These are phyloP conservation scores for Drosophila pseudoananassae DNA, from an alignment of 1,140 invertebrate genomes.

Conservation along the genomic window DNA sequence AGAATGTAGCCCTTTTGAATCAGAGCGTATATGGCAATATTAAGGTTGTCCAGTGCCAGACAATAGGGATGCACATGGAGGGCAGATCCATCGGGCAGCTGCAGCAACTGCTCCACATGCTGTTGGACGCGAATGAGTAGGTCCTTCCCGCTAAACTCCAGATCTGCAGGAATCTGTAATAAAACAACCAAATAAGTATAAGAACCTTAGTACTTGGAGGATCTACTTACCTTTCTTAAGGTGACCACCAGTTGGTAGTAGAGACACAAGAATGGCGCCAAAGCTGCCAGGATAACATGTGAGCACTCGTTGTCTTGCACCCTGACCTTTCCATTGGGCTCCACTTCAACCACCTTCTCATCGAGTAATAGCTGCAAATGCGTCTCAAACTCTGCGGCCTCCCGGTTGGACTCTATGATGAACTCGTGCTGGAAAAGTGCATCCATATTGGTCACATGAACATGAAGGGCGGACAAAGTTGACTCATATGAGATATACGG, in stretches of 20 bases:
- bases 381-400: constrained; percentile 72
- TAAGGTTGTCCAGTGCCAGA: constrained; percentile 86
- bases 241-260: constrained; percentile 77
- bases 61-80: constrained; percentile 86
- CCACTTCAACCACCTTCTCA: constrained; percentile 51
- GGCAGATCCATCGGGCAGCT: constrained; percentile 58
- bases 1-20: constrained; percentile 65
- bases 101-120: constrained; percentile 84
- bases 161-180: constrained; percentile 62
- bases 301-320: constrained; percentile 70
- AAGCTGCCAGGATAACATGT: constrained; percentile 64
- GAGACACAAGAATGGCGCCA: constrained; percentile 76
- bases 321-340: constrained; percentile 41
- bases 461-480: constrained; percentile 52
- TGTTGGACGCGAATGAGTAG: constrained; percentile 85
- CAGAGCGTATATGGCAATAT: constrained; percentile 74
- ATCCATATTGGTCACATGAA: constrained; percentile 66
- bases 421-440: constrained; percentile 79
- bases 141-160: constrained; percentile 84
- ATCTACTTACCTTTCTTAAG: constrained; percentile 55
- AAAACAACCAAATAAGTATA: not conserved
- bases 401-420: constrained; percentile 80
- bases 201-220: not conserved
- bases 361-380: constrained; percentile 58
- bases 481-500: constrained; percentile 26